Evolutionary conservation across 2,113 vertebrate genomes (phyloP).

Genomic region (Crotalus horridus): DNA sequence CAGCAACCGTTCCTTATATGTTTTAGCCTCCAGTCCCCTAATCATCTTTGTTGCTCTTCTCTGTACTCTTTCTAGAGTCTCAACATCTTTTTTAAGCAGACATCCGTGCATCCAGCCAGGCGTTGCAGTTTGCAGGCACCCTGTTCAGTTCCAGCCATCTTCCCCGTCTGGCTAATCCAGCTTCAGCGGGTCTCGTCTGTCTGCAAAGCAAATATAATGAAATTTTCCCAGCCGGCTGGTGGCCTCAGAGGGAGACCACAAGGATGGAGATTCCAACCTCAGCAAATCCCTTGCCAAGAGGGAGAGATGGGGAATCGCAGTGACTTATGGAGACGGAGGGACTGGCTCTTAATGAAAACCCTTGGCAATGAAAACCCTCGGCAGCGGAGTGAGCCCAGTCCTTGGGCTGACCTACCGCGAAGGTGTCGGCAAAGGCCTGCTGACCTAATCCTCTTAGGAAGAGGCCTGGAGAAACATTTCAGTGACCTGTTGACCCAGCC

Average conservation of each 20-base stretch:
- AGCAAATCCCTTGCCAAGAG: slow-evolving; percentile 57
- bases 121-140: background rate
- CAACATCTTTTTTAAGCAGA: too few relatives aligned
- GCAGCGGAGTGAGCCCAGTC: slow-evolving; percentile 37
- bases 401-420: slow-evolving; percentile 47
- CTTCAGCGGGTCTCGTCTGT: slow-evolving; percentile 4
- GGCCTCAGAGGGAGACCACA: slow-evolving; percentile 14
- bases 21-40: too few relatives aligned
- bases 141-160: rapidly evolving
- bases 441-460: slow-evolving; percentile 72
- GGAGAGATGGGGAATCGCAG: slow-evolving; percentile 33
- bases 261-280: slow-evolving; percentile 53
- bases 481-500: slow-evolving; percentile 17
- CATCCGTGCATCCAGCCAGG: too few relatives aligned
- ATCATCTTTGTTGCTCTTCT: too few relatives aligned
- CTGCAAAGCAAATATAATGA: slow-evolving; percentile 51
- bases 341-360: slow-evolving; percentile 67
- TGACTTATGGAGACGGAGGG: slow-evolving; percentile 47
- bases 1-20: too few relatives aligned
- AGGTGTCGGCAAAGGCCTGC: slow-evolving; percentile 48
- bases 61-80: too few relatives aligned
- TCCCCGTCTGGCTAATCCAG: background rate
- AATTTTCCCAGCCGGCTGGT: slow-evolving; percentile 57
- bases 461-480: slow-evolving; percentile 56
- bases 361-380: slow-evolving; percentile 52